Evolutionary conservation across 1,140 invertebrate genomes (phyloP), one percentile per base, ranked within the genome.

Genomic region (Drosophila ironensis): DNA sequence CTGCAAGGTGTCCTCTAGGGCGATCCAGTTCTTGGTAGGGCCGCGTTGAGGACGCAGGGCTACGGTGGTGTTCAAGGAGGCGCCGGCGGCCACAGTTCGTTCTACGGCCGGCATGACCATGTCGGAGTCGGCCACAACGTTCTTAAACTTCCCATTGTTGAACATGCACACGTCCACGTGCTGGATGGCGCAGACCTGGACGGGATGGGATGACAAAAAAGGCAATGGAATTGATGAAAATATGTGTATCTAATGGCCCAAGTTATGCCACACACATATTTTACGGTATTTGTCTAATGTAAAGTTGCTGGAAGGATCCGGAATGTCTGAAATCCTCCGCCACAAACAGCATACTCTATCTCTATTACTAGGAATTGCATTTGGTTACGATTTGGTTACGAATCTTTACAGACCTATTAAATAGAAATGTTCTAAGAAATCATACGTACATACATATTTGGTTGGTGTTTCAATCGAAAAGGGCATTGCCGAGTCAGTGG

Each of bases 81-180:
- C 90, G 0, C 94, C 94, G 0, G 94, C 93, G 2, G 91, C 89
- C 1, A 96, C 91, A 0, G 68, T 84, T 2, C 78, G 74, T 17
- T 89, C 88, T 6, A 82, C 70, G 0, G 67, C 16, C 1, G 87
- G 74, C 3, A 59, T 70, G 17, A 92, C 92, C 9, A 93, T 94
- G 67, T 96, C 96, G 14, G 97, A 91, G 44, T 96, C 92, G 1
- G 98, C 98, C 0, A 99, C 98, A 1, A 98, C 94, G 90, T 99
- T 99, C 91, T 99, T 99, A 91, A 99, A 99, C 91, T 98, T 98
- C 0, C 98, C 98, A 73, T 98, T 99, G 48, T 97, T 98, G 91
- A 99, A 99, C 93, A 99, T 98, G 91, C 98, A 99, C 0, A 99
- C 98, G 88, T 99, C 98, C 3, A 99, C 98, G 91, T 98, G 96